Evolutionary conservation across 2,113 vertebrate genomes (phyloP), one percentile per base, ranked within the genome.

Genomic region (Actinemys pallida): DNA sequence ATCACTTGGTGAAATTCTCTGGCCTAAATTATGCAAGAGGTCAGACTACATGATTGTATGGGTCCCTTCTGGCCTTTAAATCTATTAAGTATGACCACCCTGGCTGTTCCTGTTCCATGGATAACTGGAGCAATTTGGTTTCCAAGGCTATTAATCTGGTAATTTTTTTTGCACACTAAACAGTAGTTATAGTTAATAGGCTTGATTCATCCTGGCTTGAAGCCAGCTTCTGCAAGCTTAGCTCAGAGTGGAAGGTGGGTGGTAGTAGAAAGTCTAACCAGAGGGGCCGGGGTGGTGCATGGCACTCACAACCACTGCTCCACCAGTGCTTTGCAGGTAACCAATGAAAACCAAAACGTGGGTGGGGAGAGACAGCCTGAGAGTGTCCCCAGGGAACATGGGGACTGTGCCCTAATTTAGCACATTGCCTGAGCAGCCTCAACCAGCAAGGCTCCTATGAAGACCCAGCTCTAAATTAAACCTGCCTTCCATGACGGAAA

Each of bases 361-460:
- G 17, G 8, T n/a, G 65, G 17, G 8, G 65, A 16, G 65, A 16
- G 65, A 69, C 65, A 69, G 65, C n/a, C 31, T n/a, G 17, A 69
- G 14, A n/a, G 27, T 82, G 50, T 22, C 89, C 59, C 54, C 13
- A 16, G 3, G 35, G 47, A 27, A 57, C 2, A 2, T 14, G 16
- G 31, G 62, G 47, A 75, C 19, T 31, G 7, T 22, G 6, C 49
- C 2, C 54, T 75, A 56, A 65, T 8, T 65, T 65, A 65, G 16
- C 62, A 65, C 31, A 19, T n/a, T 65, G 12, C 75, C 53, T 47
- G 54, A 87, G 86, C n/a, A 20, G 79, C 76, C 69, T 92, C 89
- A 9, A 10, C 9, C 0, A 0, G 62, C 54, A 78, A n/a, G 25
- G 35, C 12, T 1, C 12, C 0, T 0, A 4, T 59, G 80, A 45